Conservation (phyloP, 2,888 invertebrate genomes). For the Rhamnusium bicolor region DNA sequence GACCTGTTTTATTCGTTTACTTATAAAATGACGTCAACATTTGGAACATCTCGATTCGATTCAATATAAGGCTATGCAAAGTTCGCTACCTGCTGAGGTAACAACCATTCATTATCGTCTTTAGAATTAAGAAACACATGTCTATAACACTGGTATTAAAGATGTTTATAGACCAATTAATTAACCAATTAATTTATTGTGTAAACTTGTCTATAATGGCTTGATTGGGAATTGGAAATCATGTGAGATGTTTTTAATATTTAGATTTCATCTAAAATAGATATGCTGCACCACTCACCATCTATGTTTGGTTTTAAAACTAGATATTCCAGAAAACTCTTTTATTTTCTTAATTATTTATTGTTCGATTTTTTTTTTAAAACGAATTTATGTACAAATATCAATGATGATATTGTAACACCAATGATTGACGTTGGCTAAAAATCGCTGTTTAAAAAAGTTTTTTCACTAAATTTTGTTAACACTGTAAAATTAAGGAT, state of each 20-base stretch:
- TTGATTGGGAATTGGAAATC: too few relatives aligned
- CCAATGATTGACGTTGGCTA: too few relatives aligned
- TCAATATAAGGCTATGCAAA: too few relatives aligned
- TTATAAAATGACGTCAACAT: too few relatives aligned
- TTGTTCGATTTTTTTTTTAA: too few relatives aligned
- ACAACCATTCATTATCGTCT: background rate
- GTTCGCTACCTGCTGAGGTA: background rate
- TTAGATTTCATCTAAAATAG: background rate
- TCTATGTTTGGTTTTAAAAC: background rate
- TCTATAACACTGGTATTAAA: constrained; percentile 1
- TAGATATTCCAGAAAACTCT: background rate
- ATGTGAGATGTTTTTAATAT: background rate
- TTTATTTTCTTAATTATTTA: background rate
- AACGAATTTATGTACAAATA: too few relatives aligned
- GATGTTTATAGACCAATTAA: constrained; percentile 5
- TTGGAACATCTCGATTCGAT: too few relatives aligned
- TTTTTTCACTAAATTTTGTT: too few relatives aligned
- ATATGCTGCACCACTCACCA: background rate
- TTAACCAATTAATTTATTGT: constrained; percentile 27
- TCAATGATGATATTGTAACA: too few relatives aligned
- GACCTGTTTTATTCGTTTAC: too few relatives aligned
- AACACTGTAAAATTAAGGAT: too few relatives aligned
- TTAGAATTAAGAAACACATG: constrained; percentile 26
- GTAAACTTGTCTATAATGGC: constrained; percentile 5
- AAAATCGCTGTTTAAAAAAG: too few relatives aligned